A percentile compares a stretch with the other conserved stretches of the same genome.
Evolutionary conservation across 1,140 invertebrate genomes (phyloP).

Genomic region (Lordiphosa collinella): DNA sequence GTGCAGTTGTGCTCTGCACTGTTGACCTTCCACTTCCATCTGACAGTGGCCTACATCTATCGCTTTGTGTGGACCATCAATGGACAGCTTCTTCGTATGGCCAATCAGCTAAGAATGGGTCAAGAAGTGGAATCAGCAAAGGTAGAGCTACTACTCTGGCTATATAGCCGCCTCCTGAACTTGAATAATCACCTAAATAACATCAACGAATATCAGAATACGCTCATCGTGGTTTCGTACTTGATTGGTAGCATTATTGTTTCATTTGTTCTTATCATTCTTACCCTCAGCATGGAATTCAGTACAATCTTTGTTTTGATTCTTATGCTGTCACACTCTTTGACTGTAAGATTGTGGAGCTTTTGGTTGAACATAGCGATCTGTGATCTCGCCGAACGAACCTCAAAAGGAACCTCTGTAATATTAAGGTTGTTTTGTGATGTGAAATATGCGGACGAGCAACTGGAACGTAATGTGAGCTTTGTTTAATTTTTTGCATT

Average conservation of each 20-base stretch:
- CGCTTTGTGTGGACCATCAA: slow-evolving; percentile 49
- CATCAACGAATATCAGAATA: slow-evolving; percentile 22
- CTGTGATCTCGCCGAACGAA: slow-evolving; percentile 29
- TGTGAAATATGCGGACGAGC: background rate
- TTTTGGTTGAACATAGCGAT: slow-evolving; percentile 36
- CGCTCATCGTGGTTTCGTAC: background rate
- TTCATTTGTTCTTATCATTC: slow-evolving; percentile 27
- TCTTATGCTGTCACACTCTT: background rate
- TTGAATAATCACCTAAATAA: slow-evolving; percentile 4
- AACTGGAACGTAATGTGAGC: slow-evolving; percentile 35
- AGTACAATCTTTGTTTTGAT: rapidly evolving
- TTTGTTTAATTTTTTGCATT: background rate
- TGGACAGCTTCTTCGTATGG: slow-evolving; percentile 26
- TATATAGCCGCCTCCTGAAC: slow-evolving; percentile 12
- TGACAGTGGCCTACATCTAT: slow-evolving; percentile 34
- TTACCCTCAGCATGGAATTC: slow-evolving; percentile 7
- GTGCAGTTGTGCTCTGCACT: slow-evolving; percentile 6
- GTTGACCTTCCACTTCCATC: slow-evolving; percentile 38
- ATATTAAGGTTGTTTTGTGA: slow-evolving; percentile 29
- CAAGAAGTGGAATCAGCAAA: background rate
- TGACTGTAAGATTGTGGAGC: slow-evolving; percentile 30
- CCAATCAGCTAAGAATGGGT: background rate
- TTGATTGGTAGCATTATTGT: slow-evolving; percentile 35
- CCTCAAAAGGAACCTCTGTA: slow-evolving; percentile 10
- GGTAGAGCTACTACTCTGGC: background rate